Evolutionary conservation across 1,140 invertebrate species (phyloP), one percentile per base, ranked within the genome.

Genomic region (Sycophila sp.): DNA sequence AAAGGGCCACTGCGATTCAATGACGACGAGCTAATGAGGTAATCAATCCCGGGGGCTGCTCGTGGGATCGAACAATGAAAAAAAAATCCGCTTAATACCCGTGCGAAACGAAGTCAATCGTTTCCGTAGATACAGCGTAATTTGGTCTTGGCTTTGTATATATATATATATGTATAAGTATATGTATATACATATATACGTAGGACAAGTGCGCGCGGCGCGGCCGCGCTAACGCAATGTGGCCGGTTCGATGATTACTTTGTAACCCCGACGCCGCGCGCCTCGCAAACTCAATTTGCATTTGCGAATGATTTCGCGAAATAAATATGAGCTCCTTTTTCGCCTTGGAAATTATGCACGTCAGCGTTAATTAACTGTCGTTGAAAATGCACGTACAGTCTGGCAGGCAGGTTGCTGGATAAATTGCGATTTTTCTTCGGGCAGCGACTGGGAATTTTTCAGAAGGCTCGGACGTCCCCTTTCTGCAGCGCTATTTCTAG

Each of bases 51-150:
- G n/a, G 22, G 22, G 34, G 40, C 11, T 19, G n/a, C 11, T 15
- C 26, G 51, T 55, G 34, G 40, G 22, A 5, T 22, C 15, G 13
- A 65, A 28, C 53, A 65, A 65, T 65, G 38, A 65, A 66, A 66
- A 66, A 66, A 66, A 66, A 66, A 56, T 56, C n/a, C 24, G 58
- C 40, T 8, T 45, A n/a, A n/a, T 36, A 45, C 51, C 53, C 19
- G 24, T n/a, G 38, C 36, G 13, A 49, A 65, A 67, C 24, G 11
- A 67, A 68, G 55, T 68, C 42, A 68, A 59, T 68, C 30, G 55
- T 69, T 67, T 69, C 34, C 34, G 45, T 38, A 38, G 34, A 53
- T 69, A 53, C 62, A 69, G 62, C 34, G 45, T 51, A 53, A 69
- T 69, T 51, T 60, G 34, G 7, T 24, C 32, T 65, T 10, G 13